A percentile compares a stretch with the other conserved stretches of the same genome.
phyloP scores from a whole-genome alignment of 1,140 invertebrate species.

The Theocolax elegans region DNA sequence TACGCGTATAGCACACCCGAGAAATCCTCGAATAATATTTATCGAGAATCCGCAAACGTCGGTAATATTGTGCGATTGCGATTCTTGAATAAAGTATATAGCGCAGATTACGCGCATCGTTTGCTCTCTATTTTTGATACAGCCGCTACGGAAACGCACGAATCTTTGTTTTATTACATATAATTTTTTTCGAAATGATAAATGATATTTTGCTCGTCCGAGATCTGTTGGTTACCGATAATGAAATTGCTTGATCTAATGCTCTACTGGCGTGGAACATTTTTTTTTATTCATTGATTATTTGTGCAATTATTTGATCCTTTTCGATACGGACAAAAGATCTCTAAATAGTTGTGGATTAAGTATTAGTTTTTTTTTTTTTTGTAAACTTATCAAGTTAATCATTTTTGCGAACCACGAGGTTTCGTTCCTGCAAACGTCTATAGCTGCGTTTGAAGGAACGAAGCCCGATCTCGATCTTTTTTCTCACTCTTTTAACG shows the following conservation, averaged over 20 bases:
- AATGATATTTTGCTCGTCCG: not conserved
- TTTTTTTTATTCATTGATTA: not conserved
- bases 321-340: not conserved
- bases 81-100: slow-evolving; percentile 41
- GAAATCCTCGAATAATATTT: slow-evolving; percentile 31
- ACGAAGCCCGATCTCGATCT: not conserved
- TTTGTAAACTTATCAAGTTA: not conserved
- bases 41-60: slow-evolving; percentile 22
- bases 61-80: not conserved
- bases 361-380: not conserved
- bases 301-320: not conserved
- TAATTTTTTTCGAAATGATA: slow-evolving; percentile 1
- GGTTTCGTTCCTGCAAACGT: not conserved
- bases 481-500: not conserved
- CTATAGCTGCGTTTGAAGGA: not conserved
- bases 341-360: not conserved
- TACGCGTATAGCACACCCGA: slow-evolving; percentile 52
- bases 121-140: slow-evolving; percentile 67
- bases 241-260: not conserved
- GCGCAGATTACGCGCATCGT: slow-evolving; percentile 49
- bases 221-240: not conserved
- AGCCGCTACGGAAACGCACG: slow-evolving; percentile 45
- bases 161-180: not conserved
- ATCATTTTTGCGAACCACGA: too few species aligned
- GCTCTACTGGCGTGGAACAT: not conserved